These are phyloP conservation scores for Cotesia glomerata DNA, from an alignment of 1,140 invertebrate genomes.

Conservation along the genomic window DNA sequence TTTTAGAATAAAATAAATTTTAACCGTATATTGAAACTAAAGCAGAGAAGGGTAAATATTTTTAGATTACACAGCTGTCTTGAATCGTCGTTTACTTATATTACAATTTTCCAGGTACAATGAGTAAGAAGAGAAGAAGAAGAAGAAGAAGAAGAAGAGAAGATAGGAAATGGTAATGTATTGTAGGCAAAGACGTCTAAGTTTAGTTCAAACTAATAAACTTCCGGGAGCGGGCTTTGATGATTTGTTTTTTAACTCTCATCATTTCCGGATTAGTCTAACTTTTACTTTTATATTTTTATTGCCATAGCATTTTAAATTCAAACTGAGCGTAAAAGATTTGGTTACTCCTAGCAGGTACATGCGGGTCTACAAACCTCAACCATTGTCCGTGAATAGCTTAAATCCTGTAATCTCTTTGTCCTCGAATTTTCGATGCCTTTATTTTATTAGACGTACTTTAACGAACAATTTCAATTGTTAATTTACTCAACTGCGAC, in stretches of 20 bases:
- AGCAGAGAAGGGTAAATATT: too few relatives aligned
- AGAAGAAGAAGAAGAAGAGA: background rate
- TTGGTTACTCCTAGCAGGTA: background rate
- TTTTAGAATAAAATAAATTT: too few relatives aligned
- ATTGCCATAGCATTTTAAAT: background rate
- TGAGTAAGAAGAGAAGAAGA: too few relatives aligned
- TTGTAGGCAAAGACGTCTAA: background rate
- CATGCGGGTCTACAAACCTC: background rate
- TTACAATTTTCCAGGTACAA: too few relatives aligned
- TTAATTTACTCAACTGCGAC: background rate
- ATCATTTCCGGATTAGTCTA: conserved; percentile 19
- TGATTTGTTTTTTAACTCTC: conserved; percentile 18
- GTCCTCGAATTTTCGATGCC: background rate
- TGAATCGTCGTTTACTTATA: too few relatives aligned
- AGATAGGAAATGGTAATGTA: background rate
- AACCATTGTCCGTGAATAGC: background rate
- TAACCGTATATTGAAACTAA: too few relatives aligned
- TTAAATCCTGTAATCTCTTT: conserved; percentile 25
- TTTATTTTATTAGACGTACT: background rate
- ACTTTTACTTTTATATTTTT: background rate
- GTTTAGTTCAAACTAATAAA: background rate
- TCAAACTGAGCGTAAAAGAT: background rate
- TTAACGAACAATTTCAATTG: background rate
- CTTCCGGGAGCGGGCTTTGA: conserved; percentile 26
- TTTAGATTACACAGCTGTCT: too few relatives aligned